Conservation (phyloP, 2,888 invertebrate genomes). For the Stegophylla sp. region DNA sequence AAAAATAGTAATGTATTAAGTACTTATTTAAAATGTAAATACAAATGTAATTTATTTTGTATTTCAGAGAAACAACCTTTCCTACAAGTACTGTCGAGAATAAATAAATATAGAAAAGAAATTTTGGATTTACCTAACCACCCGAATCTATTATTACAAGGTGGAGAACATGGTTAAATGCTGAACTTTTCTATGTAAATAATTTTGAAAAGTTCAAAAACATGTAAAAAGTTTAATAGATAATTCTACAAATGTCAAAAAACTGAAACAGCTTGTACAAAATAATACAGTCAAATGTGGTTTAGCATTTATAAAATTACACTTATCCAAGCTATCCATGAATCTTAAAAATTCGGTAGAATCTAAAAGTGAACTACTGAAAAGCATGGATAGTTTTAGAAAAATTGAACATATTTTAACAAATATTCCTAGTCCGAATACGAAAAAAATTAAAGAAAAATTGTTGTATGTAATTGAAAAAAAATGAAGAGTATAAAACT, state of each 20-base stretch:
- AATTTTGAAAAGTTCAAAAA: no score
- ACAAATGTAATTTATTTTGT: not conserved
- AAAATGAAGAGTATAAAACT: conserved; percentile 1
- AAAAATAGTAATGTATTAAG: conserved; percentile 2
- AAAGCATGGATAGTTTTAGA: not conserved
- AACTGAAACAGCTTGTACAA: not conserved
- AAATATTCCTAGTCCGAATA: no score
- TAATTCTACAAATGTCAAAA: not conserved
- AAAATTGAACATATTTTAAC: conserved; percentile 2
- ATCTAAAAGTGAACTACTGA: no score
- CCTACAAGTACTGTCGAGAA: not conserved
- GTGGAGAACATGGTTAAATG: no score
- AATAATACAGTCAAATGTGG: not conserved
- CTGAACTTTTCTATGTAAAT: no score
- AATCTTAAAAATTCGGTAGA: no score
- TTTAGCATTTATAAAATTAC: no score
- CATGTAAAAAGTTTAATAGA: no score
- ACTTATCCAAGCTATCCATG: no score
- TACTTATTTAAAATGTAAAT: not conserved
- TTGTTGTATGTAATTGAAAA: no score
- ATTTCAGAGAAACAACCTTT: conserved; percentile 7
- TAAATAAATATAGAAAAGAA: conserved; percentile 6
- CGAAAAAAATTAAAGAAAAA: no score
- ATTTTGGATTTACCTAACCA: not conserved
- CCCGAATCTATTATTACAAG: not conserved